Evolutionary conservation across 1,140 invertebrate genomes (phyloP), one percentile per base, ranked within the genome.

Genomic region (Saccostrea cuccullata): DNA sequence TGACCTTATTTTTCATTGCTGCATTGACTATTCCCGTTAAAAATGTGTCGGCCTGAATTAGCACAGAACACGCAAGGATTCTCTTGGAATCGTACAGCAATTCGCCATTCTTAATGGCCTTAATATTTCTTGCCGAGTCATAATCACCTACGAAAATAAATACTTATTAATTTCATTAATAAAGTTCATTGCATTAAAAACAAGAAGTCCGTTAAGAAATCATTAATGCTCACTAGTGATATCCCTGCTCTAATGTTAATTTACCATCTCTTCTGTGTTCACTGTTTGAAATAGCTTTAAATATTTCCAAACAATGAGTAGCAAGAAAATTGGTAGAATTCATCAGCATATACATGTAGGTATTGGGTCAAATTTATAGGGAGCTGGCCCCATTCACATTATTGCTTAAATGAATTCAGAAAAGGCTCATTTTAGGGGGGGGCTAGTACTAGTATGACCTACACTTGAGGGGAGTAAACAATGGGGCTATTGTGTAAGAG

Each of bases 21-120:
- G 86, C 86, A 40, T 55, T 64, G 55, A 86, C 86, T 30, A 86
- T 86, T 73, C 86, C 86, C 17, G 64, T 86, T n/a, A 86, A 86
- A 70, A 77, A 86, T 55, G 73, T 56, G 20, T 86, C 58, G n/a
- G 47, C 20, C 15, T 86, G 23, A 8, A 82, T 55, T 13, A 73
- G 17, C 15, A 77, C 36, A 13, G 86, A 77, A 30, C 64, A 73
- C 9, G 86, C 86, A 47, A 40, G 40, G 1, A 86, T 55, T 26
- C 67, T 40, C 26, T 86, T 55, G 20, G 47, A 26, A 55, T 73
- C 26, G 36, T 55, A 73, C 70, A 86, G 83, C 23, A 40, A 23
- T 64, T 86, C 23, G 11, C 86, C 86, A 40, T 86, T 77, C 30
- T 36, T 36, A 36, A 36, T 36, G 30, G 30, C 30, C 30, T 36